Conservation (phyloP, 2,113 vertebrate genomes). For the Chlorodrepanis virens region DNA sequence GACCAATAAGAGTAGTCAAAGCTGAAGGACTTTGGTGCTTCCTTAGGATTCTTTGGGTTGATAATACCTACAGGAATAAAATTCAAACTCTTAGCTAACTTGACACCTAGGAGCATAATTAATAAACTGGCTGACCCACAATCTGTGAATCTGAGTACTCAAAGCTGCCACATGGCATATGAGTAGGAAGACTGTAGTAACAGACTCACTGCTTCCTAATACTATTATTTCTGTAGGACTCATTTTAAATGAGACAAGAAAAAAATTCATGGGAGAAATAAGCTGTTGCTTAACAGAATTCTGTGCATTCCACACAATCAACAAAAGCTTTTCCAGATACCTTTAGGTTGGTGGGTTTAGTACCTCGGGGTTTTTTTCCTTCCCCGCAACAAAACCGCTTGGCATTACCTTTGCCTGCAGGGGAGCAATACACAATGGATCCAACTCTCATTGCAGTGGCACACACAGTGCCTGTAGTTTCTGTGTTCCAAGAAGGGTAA, state of each 20-base stretch:
- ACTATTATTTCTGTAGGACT: not conserved
- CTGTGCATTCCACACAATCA: not conserved
- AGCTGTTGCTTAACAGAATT: not conserved
- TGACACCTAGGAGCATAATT: not conserved
- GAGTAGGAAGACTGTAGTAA: not conserved
- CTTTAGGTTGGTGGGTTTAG: not conserved
- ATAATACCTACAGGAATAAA: conserved; percentile 83
- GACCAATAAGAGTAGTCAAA: conserved; percentile 99
- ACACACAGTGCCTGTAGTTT: not conserved
- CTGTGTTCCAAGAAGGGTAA: not conserved
- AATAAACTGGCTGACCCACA: not conserved
- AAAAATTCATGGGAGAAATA: not conserved
- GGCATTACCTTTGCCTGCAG: not conserved
- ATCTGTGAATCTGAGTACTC: not conserved
- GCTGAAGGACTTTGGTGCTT: conserved; percentile 97
- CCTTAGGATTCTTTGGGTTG: conserved; percentile 98
- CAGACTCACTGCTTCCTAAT: not conserved
- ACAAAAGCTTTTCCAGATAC: not conserved
- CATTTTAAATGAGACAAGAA: not conserved
- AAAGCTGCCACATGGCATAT: not conserved
- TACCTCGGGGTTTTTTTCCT: not conserved
- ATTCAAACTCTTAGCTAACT: not conserved
- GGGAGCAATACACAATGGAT: not conserved
- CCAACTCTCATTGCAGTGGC: not conserved
- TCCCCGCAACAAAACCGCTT: not conserved